Evolutionary conservation across 2,797 vertebrate species (phyloP), one percentile per base, ranked within the genome.

Genomic region (Schizopygopsis malacanthus): DNA sequence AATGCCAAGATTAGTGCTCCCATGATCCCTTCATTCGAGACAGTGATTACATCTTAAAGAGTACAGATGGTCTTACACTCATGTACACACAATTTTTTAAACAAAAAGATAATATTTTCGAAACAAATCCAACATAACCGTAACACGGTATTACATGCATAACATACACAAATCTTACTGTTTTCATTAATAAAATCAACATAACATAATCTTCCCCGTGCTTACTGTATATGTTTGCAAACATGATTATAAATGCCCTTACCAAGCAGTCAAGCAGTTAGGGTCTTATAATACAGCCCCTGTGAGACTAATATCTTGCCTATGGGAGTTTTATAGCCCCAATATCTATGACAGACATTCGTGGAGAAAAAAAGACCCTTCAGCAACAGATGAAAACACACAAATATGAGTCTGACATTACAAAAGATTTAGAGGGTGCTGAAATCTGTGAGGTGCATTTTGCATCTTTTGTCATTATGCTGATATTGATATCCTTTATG

Each of bases 51-150:
- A 84, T 79, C n/a, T 84, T 79, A 45, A 47, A 52, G 59, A 54
- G 37, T 45, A 84, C 63, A 84, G 83, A 84, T 84, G 83, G 83
- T 70, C 45, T 8, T 39, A 43, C 15, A 54, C 43, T 69, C 72
- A 82, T 71, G 65, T 56, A 52, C 59, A 69, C 13, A 71, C 39
- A 61, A 8, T 47, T 37, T 54, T 67, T 20, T 6, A 50, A 5
- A n/a, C 25, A 39, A 20, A 39, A 20, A 41, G 1, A 69, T 6
- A n/a, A 69, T 6, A n/a, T 73, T 47, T 83, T 75, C 6, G n/a
- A 7, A 83, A 65, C 43, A 41, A 43, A 4, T 37, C 22, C 37
- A 59, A 59, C n/a, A 72, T 75, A 75, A 50, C 56, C 6, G 6
- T 47, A 84, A 77, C 59, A 43, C 41, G 41, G 15, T 52, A 54